Base-by-base conservation (phyloP, 2,797 vertebrate species). In the Danio choprae region DNA sequence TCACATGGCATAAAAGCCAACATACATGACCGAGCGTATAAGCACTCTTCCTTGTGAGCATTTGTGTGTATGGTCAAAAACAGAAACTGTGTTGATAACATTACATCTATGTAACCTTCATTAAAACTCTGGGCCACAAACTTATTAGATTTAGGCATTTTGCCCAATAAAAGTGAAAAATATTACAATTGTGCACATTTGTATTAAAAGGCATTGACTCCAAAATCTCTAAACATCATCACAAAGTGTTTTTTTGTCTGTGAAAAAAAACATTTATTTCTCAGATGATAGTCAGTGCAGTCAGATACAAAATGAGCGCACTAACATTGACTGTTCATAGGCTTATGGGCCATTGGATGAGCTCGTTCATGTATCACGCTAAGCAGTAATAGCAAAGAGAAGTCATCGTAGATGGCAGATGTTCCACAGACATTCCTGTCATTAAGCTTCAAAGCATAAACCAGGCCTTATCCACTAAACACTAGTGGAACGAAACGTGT, bases 381-480 rank as follows among this genome's bases (percentile, higher is more conserved):
- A 77, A 77, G 41, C 70, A 50, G 70, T 60, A 20, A 78, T 81
- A 70, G 83, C 51, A 72, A 53, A 29, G 9, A 40, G 18, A 70
- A 41, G 11, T 56, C 79, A 53, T 51, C 10, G 68, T 43, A 68
- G 65, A 77, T 12, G 51, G 20, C 56, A 43, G 50, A 41, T 29
- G 18, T 53, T 50, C 71, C 82, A 86, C 80, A 86, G 81, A 86
- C 82, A 55, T 82, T 86, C 59, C 82, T 86, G 87, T 86, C 68
- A 76, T 69, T 68, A 80, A 20, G 65, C 51, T 78, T 71, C 53
- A 64, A 64, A 74, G 55, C 44, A 44, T 80, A 50, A 81, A 85
- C 38, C 55, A 50, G 40, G 12, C 9, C 15, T 67, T 20, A 3
- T 77, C 43, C 29, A 56, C 43, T 10, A 77, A 67, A 77, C 15